These are phyloP conservation scores for Hemicentrotus pulcherrimus DNA, from an alignment of 35 echinoderm and acorn worm genomes.

Conservation along the genomic window DNA sequence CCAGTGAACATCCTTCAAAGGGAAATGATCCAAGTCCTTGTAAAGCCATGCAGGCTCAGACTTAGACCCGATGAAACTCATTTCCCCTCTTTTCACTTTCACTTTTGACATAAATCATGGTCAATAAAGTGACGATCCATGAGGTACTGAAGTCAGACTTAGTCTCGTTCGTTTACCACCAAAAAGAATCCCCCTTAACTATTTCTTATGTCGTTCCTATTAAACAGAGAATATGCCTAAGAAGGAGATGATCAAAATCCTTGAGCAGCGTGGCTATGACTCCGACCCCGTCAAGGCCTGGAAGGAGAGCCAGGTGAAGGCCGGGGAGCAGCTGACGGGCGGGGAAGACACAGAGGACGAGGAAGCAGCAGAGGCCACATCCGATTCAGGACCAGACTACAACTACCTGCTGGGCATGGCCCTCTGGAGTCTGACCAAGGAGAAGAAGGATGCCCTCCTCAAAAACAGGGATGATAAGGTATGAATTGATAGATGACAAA, in stretches of 20 bases:
- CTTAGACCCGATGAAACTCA: too few species aligned
- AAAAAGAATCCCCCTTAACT: too few species aligned
- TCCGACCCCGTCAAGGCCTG: slow-evolving; percentile 82
- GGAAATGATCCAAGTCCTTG: too few species aligned
- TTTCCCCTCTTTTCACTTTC: too few species aligned
- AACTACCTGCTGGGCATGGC: slow-evolving; percentile 82
- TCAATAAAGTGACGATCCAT: slow-evolving; percentile 75
- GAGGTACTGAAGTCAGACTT: too few species aligned
- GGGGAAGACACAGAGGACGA: slow-evolving; percentile 52
- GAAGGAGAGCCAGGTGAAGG: slow-evolving; percentile 56
- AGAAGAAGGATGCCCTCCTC: slow-evolving; percentile 77
- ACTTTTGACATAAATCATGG: slow-evolving; percentile 67
- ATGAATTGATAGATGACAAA: not conserved
- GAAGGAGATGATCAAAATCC: slow-evolving; percentile 71
- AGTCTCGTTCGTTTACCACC: too few species aligned
- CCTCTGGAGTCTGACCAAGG: slow-evolving; percentile 85
- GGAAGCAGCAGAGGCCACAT: slow-evolving; percentile 22
- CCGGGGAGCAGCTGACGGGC: not conserved
- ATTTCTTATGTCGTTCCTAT: not conserved
- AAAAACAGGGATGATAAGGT: slow-evolving; percentile 79
- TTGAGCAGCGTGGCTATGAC: slow-evolving; percentile 72
- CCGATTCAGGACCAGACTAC: slow-evolving; percentile 69
- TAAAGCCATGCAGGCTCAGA: too few species aligned
- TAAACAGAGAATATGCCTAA: slow-evolving; percentile 91
- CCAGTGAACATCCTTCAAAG: too few species aligned